These are phyloP conservation scores for Melanotaenia parkinsoni DNA, from an alignment of 2,797 vertebrate species.

Conservation along the genomic window DNA sequence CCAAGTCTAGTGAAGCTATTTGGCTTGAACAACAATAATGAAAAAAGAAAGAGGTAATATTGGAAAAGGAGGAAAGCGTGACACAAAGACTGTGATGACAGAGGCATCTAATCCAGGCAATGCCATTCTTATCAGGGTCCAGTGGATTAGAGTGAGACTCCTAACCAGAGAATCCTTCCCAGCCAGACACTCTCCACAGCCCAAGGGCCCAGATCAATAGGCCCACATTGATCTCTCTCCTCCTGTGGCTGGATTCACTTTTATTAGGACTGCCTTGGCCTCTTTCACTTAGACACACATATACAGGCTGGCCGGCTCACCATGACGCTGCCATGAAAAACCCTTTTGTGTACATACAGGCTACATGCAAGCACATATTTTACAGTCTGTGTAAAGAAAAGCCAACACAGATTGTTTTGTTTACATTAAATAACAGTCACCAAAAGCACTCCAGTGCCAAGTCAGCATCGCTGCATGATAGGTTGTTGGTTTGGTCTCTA, in stretches of 20 bases:
- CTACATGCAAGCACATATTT: slow-evolving; percentile 11
- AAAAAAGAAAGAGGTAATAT: slow-evolving; percentile 64
- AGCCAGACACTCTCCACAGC: slow-evolving; percentile 81
- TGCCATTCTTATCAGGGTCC: slow-evolving; percentile 88
- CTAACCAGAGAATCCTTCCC: slow-evolving; percentile 85
- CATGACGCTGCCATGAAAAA: slow-evolving; percentile 32
- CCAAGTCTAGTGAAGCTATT: slow-evolving; percentile 46
- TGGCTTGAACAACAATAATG: slow-evolving; percentile 69
- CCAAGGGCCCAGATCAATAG: slow-evolving; percentile 85
- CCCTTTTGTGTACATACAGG: slow-evolving; percentile 13
- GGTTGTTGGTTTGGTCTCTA: slow-evolving; percentile 36
- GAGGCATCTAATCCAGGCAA: slow-evolving; percentile 84
- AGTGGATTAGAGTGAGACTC: slow-evolving; percentile 87
- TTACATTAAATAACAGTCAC: slow-evolving; percentile 42
- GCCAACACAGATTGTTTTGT: slow-evolving; percentile 41
- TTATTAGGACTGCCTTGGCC: slow-evolving; percentile 79
- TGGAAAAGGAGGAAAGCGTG: slow-evolving; percentile 64
- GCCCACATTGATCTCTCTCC: slow-evolving; percentile 82
- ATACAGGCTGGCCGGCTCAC: slow-evolving; percentile 45
- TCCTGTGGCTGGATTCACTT: slow-evolving; percentile 82
- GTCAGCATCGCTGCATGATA: slow-evolving; percentile 44
- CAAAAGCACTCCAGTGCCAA: slow-evolving; percentile 41
- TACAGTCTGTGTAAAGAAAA: slow-evolving; percentile 28
- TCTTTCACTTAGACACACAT: slow-evolving; percentile 61
- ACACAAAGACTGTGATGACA: slow-evolving; percentile 81